A percentile compares a stretch with the other conserved stretches of the same genome.
Conservation (phyloP, 2,797 vertebrate genomes). For the Hylomyscus alleni region DNA sequence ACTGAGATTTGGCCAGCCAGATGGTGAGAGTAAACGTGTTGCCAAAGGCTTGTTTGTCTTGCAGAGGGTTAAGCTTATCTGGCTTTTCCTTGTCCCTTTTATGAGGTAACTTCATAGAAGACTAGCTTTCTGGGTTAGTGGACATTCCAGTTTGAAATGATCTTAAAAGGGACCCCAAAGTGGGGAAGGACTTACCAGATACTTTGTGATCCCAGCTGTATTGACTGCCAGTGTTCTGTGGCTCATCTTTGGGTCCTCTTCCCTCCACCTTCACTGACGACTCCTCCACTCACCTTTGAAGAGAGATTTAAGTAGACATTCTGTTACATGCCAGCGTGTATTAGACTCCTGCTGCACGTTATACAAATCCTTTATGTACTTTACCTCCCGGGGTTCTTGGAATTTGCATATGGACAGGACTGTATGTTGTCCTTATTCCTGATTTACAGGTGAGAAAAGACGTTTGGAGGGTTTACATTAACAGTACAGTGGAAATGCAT, state of each 20-base stretch:
- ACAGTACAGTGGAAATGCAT: not conserved
- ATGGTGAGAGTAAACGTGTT: not conserved
- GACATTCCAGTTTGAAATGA: constrained; percentile 50
- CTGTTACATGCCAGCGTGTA: not conserved
- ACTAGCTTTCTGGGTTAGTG: constrained; percentile 72
- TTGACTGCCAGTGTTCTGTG: not conserved
- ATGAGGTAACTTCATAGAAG: constrained; percentile 56
- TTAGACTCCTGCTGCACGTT: not conserved
- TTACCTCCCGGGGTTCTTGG: constrained; percentile 11
- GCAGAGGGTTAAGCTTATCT: not conserved
- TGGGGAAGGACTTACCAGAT: constrained; percentile 2
- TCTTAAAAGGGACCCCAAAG: constrained; percentile 56
- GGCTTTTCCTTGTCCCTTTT: constrained; percentile 43
- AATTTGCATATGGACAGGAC: not conserved
- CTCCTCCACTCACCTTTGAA: constrained; percentile 29
- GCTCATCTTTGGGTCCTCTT: not conserved
- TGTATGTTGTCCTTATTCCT: not conserved
- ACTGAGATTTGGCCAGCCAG: not conserved
- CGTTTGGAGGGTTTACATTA: not conserved
- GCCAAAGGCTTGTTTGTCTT: constrained; percentile 38
- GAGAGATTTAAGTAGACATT: not conserved
- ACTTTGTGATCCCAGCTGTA: not conserved
- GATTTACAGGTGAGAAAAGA: not conserved
- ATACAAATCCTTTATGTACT: not conserved
- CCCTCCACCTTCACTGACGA: not conserved